Conservation (phyloP, 2,113 vertebrate species). For the Turdus rufiventris region DNA sequence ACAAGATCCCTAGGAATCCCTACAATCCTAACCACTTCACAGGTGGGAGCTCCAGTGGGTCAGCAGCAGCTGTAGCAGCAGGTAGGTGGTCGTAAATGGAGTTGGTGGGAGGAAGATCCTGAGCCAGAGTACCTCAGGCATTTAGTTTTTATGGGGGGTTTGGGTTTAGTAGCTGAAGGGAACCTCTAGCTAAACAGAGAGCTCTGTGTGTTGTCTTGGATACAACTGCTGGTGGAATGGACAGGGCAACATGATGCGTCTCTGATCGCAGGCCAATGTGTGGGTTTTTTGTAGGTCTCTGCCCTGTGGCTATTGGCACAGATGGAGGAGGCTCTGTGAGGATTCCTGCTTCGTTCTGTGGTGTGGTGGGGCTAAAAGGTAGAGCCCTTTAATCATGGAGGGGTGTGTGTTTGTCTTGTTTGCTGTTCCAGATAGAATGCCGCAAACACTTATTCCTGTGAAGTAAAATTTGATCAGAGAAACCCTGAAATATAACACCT, state of each 20-base stretch:
- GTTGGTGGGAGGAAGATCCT: background rate
- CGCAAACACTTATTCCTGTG: background rate
- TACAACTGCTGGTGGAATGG: background rate
- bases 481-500: background rate
- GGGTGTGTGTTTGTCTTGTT: background rate
- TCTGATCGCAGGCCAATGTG: background rate
- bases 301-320: constrained; percentile 64
- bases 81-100: constrained; percentile 18
- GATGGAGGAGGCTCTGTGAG: constrained; percentile 68
- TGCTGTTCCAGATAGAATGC: background rate
- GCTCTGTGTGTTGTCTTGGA: background rate
- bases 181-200: background rate
- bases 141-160: background rate
- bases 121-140: background rate
- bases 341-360: constrained; percentile 66
- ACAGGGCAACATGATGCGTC: background rate
- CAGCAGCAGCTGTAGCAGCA: constrained; percentile 67
- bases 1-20: constrained; percentile 64
- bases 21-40: constrained; percentile 63
- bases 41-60: constrained; percentile 70
- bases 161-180: background rate
- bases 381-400: background rate
- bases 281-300: constrained; percentile 58
- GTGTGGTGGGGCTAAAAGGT: constrained; percentile 72
- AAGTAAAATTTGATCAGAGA: background rate